Percentiles rank a stretch among this genome's conserved stretches.
phyloP scores from a whole-genome alignment of 2,888 invertebrate species.

The Caenorhabditis macrosperma region DNA sequence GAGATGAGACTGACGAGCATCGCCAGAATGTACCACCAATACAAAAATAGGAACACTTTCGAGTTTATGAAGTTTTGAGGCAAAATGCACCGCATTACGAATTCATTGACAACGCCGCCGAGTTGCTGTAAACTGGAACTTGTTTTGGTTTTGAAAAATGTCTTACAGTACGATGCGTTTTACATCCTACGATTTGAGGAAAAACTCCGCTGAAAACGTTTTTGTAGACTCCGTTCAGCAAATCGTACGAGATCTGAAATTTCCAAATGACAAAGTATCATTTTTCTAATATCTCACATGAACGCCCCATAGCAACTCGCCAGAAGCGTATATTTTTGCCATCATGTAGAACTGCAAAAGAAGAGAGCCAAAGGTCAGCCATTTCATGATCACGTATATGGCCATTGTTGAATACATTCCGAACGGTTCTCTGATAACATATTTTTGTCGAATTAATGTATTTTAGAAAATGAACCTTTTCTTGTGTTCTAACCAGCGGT shows the following conservation, averaged over 20 bases:
- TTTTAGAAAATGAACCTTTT: conserved; percentile 22
- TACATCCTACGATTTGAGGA: conserved; percentile 43
- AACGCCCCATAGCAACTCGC: conserved; percentile 48
- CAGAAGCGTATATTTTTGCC: conserved; percentile 42
- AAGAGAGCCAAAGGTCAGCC: conserved; percentile 33
- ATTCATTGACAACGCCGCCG: conserved; percentile 20
- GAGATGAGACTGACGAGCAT: conserved; percentile 48
- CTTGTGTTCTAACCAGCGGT: conserved; percentile 40
- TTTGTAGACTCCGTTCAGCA: conserved; percentile 37
- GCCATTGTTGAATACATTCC: conserved; percentile 47
- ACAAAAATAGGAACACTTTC: conserved; percentile 64
- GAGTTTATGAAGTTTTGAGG: conserved; percentile 66
- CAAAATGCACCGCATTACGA: conserved; percentile 57
- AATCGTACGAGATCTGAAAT: conserved; percentile 44
- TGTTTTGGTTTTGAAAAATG: background rate
- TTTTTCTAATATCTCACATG: conserved; percentile 21
- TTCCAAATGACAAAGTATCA: no score
- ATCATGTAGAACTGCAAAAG: conserved; percentile 41
- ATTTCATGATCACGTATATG: conserved; percentile 44
- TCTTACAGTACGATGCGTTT: conserved; percentile 28
- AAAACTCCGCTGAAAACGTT: conserved; percentile 39
- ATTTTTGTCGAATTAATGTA: no score
- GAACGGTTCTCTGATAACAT: conserved; percentile 24
- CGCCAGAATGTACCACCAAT: conserved; percentile 64
- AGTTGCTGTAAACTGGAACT: conserved; percentile 20